Evolutionary conservation across 1,140 invertebrate species (phyloP), one percentile per base, ranked within the genome.

Genomic region (Leguminivora glycinivorella): DNA sequence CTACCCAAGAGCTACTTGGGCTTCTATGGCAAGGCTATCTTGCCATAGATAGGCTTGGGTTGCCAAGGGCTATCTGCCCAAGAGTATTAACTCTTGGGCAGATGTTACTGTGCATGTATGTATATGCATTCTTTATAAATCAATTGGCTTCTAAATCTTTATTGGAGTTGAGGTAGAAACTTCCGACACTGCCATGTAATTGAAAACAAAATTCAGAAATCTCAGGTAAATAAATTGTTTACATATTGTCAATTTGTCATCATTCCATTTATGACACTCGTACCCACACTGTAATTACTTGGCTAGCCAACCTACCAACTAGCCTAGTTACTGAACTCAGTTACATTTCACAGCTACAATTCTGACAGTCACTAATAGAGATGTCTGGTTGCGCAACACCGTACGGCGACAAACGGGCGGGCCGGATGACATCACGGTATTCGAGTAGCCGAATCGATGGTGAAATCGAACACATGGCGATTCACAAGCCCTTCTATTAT

Each of bases 371-470:
- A 17, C 58, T 63, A 63, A 63, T 63, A 34, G 58, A 63, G 58
- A 63, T 63, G 58, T 63, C 58, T 26, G 19, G 29, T 63, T 63
- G 58, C 58, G 58, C 58, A 63, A 63, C 24, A 7, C 22, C 24
- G 58, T 17, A 34, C 58, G 25, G 58, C 58, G 58, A 63, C 58
- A 63, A 63, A 29, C 58, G 58, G 26, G 29, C 25, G 58, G 58
- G 25, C 58, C 58, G 26, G 58, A 29, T 63, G 58, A 63, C 58
- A 63, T 63, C 58, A 63, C 58, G 58, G 29, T 52, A 60, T 60
- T 26, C 24, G 58, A 63, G 31, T 63, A 34, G 25, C 47, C 47
- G 17, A 31, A 63, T 63, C 58, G 58, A 63, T 63, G 58, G 58
- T 63, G 58, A 63, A 63, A 63, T 63, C 58, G 12, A 63, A 63